Conservation (phyloP, 2,113 vertebrate species). For the Sander vitreus region DNA sequence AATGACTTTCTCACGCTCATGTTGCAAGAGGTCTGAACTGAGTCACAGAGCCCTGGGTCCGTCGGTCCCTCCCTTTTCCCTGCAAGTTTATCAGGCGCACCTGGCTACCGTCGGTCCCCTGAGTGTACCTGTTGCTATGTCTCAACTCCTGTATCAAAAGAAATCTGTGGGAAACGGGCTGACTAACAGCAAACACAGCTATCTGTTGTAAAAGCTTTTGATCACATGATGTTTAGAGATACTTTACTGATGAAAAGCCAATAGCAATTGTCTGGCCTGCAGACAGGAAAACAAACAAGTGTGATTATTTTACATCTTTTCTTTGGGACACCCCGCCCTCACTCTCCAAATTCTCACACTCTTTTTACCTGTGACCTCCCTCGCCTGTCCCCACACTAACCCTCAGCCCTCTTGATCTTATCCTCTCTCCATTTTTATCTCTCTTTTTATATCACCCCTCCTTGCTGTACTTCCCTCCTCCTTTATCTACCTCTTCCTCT, state of each 20-base stretch:
- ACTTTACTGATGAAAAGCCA: slow-evolving; percentile 40
- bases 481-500: slow-evolving; percentile 74
- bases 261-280: slow-evolving; percentile 18
- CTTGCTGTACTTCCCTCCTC: neutral
- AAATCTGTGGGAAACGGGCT: slow-evolving; percentile 65
- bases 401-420: slow-evolving; percentile 33
- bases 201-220: slow-evolving; percentile 51
- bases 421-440: slow-evolving; percentile 38
- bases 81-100: slow-evolving; percentile 85
- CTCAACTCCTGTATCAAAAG: slow-evolving; percentile 52
- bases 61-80: slow-evolving; percentile 74
- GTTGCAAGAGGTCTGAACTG: slow-evolving; percentile 87
- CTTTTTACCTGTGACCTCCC: slow-evolving; percentile 8
- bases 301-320: slow-evolving; percentile 9
- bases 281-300: slow-evolving; percentile 49
- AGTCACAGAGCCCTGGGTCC: slow-evolving; percentile 76
- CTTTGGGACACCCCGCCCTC: neutral
- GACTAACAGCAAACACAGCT: slow-evolving; percentile 30
- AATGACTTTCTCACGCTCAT: slow-evolving; percentile 97
- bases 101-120: slow-evolving; percentile 86
- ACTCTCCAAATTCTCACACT: slow-evolving; percentile 7
- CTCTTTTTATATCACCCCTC: slow-evolving; percentile 28
- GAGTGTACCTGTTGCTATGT: slow-evolving; percentile 84
- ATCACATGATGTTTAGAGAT: slow-evolving; percentile 37
- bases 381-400: slow-evolving; percentile 11